Base-by-base conservation (phyloP, 2,113 vertebrate species). In the Amphiprion percula region DNA sequence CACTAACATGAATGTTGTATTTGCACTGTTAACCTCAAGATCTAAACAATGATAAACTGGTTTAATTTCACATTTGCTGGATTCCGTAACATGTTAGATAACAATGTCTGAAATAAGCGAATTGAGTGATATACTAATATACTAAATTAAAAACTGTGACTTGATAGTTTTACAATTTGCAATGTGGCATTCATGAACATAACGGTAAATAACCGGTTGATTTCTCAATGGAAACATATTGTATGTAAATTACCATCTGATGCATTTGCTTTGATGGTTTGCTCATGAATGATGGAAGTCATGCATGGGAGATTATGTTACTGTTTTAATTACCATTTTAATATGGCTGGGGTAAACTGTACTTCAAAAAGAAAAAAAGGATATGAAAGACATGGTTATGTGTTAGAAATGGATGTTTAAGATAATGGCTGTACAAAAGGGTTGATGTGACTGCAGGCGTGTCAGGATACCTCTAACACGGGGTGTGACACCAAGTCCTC, bases 401-500 rank as follows among this genome's bases (percentile, higher is more conserved):
- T 52, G 39, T 65, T 71, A 10, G 4, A 63, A 63, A 64, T 63
- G 28, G 52, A 69, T 55, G 82, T 65, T 64, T 56, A 11, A 39
- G 52, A 65, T 76, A 49, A 50, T 26, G 37, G 23, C 11, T 52
- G 53, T n/a, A 30, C n/a, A 78, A 80, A 49, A 63, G 64, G 59
- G 49, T 83, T 44, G 70, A 77, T 85, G 49, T 76, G 72, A 71
- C 59, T 74, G 72, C 39, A 63, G 56, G 37, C 12, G 62, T 71
- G 79, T 89, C 62, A 65, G 16, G 21, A 87, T 90, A 97, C 97
- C 96, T 95, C 91, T 88, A 95, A 94, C 83, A 63, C 5, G 11
- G 0, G 66, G 50, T 88, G 64, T 2, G 86, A 83, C 71, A 94
- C 30, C 11, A 71, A 82, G 67, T 95, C 93, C 89, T 92, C 89